Evolutionary conservation across 2,888 invertebrate genomes (phyloP).

Genomic region (Sialis fuliginosa): DNA sequence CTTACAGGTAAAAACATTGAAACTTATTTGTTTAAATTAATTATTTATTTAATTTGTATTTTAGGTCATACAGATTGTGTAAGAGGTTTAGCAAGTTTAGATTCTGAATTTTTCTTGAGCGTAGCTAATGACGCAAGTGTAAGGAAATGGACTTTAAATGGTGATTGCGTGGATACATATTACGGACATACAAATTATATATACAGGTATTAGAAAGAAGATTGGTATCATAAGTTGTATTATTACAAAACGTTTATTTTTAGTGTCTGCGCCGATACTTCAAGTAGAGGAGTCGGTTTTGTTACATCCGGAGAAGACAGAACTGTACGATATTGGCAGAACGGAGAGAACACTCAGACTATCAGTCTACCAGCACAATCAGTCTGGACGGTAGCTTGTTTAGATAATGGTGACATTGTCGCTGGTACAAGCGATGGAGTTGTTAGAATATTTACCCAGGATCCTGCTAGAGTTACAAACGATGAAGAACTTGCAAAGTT

Average conservation of each 20-base stretch:
- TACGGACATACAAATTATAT: conserved; percentile 81
- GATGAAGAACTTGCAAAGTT: conserved; percentile 41
- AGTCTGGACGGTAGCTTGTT: conserved; percentile 69
- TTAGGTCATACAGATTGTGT: conserved; percentile 87
- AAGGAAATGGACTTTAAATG: conserved; percentile 64
- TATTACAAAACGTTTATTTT: conserved; percentile 6
- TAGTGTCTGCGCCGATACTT: conserved; percentile 38
- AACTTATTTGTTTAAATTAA: not conserved
- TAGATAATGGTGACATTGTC: conserved; percentile 79
- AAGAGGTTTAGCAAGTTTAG: conserved; percentile 54
- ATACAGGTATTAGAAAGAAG: conserved; percentile 37
- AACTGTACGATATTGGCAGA: conserved; percentile 63
- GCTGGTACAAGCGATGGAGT: conserved; percentile 74
- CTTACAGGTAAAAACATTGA: conserved; percentile 35
- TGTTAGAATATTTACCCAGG: conserved; percentile 68
- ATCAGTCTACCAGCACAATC: conserved; percentile 69
- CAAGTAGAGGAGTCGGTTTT: conserved; percentile 38
- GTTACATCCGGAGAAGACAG: conserved; percentile 82
- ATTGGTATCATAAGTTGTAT: conserved; percentile 8
- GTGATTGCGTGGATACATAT: conserved; percentile 56
- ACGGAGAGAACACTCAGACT: conserved; percentile 41
- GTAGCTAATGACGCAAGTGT: conserved; percentile 86
- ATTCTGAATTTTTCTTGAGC: conserved; percentile 62
- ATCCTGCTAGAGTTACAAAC: conserved; percentile 50
- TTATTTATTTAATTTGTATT: conserved; percentile 11